phyloP scores from a whole-genome alignment of 2,797 vertebrate genomes.

The Nothura maculosa region DNA sequence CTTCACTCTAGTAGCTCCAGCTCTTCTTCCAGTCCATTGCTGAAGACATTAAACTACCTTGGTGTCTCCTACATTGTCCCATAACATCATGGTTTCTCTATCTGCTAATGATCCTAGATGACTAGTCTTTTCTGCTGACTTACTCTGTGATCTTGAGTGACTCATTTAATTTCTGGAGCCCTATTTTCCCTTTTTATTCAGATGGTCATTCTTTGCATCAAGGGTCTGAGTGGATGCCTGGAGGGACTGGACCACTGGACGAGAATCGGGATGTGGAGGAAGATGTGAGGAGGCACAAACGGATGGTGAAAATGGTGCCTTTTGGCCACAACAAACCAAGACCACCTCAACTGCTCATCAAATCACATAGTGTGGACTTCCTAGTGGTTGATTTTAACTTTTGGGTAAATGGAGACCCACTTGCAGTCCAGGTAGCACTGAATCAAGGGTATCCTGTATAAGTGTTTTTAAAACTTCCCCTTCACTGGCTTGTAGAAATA shows the following conservation, averaged over 20 bases:
- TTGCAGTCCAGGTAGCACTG: neutral
- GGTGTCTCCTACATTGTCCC: neutral
- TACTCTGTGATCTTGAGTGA: neutral
- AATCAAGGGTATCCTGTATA: neutral
- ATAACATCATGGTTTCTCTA: neutral
- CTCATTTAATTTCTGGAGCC: fast-evolving
- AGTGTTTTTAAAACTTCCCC: neutral
- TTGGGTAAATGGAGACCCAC: neutral
- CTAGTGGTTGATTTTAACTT: neutral
- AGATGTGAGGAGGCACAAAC: neutral
- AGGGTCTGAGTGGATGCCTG: neutral
- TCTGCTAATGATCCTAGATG: neutral
- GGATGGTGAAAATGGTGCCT: neutral
- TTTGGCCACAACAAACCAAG: neutral
- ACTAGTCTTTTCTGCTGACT: neutral
- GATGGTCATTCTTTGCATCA: neutral
- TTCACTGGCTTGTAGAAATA: neutral
- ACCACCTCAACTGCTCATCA: neutral
- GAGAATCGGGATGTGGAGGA: neutral
- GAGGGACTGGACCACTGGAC: fast-evolving
- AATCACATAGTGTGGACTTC: neutral
- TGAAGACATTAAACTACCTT: neutral
- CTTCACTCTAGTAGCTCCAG: neutral
- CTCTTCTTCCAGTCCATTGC: neutral
- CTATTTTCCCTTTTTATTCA: neutral